These are phyloP conservation scores for Oreohelix idahoensis DNA, from an alignment of 1,140 invertebrate species.

Conservation along the genomic window DNA sequence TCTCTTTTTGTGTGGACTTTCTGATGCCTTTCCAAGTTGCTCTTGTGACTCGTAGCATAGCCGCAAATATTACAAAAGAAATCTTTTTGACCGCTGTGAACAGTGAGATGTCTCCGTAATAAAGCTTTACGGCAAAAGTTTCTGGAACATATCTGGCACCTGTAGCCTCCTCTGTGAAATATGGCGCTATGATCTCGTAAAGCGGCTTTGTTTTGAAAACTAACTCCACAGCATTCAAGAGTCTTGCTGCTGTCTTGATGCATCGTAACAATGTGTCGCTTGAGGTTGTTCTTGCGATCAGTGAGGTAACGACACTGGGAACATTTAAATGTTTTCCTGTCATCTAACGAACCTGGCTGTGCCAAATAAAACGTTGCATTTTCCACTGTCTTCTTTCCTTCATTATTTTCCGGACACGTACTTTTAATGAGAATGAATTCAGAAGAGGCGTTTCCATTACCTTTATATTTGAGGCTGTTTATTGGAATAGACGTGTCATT, in stretches of 20 bases:
- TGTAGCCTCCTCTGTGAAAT: slow-evolving; percentile 70
- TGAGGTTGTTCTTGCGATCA: slow-evolving; percentile 74
- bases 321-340: slow-evolving; percentile 53
- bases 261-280: slow-evolving; percentile 73
- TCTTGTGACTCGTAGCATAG: slow-evolving; percentile 75
- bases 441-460: too few relatives aligned
- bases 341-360: background rate
- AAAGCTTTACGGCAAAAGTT: slow-evolving; percentile 74
- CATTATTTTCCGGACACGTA: background rate
- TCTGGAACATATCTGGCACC: slow-evolving; percentile 70
- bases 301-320: slow-evolving; percentile 70
- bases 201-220: slow-evolving; percentile 71
- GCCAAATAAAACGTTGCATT: background rate
- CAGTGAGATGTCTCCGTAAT: slow-evolving; percentile 72
- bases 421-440: too few relatives aligned
- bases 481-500: too few relatives aligned
- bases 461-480: too few relatives aligned
- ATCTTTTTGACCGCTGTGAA: slow-evolving; percentile 72
- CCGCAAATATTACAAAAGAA: slow-evolving; percentile 70
- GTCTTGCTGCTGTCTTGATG: slow-evolving; percentile 65
- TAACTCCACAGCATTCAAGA: slow-evolving; percentile 70
- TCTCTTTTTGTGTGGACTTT: slow-evolving; percentile 53
- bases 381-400: background rate
- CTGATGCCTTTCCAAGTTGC: slow-evolving; percentile 73
- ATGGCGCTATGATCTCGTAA: slow-evolving; percentile 69